A percentile compares a stretch with the other conserved stretches of the same genome.
Evolutionary conservation across 2,113 vertebrate species (phyloP).

Genomic region (Climacteris rufus): DNA sequence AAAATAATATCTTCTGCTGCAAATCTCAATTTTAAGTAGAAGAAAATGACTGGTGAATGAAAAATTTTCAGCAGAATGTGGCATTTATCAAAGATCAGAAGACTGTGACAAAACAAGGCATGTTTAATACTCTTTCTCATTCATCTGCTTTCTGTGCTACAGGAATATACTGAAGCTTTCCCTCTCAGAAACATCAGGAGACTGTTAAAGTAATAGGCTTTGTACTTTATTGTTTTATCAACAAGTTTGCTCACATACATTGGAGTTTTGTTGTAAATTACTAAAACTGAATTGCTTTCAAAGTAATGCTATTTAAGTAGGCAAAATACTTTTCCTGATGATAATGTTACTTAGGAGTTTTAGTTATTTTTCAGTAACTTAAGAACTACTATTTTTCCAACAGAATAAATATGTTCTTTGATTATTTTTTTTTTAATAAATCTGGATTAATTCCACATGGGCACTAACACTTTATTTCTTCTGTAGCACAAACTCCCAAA

Average conservation of each 20-base stretch:
- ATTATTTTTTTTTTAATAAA: neutral
- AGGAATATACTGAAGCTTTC: neutral
- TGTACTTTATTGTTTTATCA: neutral
- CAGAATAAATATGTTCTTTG: neutral
- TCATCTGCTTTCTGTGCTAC: neutral
- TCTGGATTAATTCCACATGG: neutral
- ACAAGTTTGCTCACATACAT: neutral
- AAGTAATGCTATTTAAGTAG: neutral
- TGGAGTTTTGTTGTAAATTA: neutral
- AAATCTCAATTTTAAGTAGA: conserved; percentile 62
- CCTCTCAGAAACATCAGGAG: neutral
- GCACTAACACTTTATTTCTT: neutral
- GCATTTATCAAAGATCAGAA: conserved; percentile 30
- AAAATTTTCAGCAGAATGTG: conserved; percentile 57
- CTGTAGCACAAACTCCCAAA: neutral
- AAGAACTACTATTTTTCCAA: neutral
- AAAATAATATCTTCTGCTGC: conserved; percentile 41
- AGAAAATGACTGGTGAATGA: conserved; percentile 73
- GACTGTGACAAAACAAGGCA: neutral
- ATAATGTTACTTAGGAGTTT: neutral
- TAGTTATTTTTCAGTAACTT: neutral
- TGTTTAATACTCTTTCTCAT: neutral
- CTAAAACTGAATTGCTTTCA: neutral
- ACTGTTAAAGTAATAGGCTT: neutral
- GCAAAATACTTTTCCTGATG: neutral